Evolutionary conservation across 1,140 invertebrate genomes (phyloP).

Genomic region (Plectus sambesii): DNA sequence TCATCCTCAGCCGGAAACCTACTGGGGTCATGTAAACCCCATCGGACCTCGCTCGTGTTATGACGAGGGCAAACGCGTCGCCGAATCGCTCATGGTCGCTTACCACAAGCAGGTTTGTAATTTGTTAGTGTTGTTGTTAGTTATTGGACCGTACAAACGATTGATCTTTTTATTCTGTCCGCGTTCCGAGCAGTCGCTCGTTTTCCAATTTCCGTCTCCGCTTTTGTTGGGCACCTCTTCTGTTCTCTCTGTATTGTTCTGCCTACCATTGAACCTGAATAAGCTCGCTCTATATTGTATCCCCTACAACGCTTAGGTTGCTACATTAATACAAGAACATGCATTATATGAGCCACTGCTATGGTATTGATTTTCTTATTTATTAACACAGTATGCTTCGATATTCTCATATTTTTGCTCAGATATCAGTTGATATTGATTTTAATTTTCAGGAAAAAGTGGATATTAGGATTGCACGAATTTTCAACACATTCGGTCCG

Average conservation of each 20-base stretch:
- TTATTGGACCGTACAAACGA: background rate
- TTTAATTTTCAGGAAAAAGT: conserved; percentile 68
- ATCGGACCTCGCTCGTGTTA: conserved; percentile 91
- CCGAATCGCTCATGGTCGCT: conserved; percentile 89
- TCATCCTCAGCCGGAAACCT: conserved; percentile 84
- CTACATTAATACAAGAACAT: too few species aligned
- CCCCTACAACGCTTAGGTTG: too few species aligned
- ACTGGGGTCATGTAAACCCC: conserved; percentile 98
- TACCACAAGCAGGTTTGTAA: conserved; percentile 70
- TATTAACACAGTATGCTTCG: background rate
- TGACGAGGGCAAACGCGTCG: conserved; percentile 94
- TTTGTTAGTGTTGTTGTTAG: background rate
- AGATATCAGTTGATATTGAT: conserved; percentile 5
- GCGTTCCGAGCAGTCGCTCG: too few species aligned
- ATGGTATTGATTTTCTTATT: background rate
- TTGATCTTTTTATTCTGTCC: conserved; percentile 10
- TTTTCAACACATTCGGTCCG: conserved; percentile 99
- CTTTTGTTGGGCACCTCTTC: too few species aligned
- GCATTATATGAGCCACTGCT: too few species aligned
- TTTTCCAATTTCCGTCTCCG: too few species aligned
- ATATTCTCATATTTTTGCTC: background rate
- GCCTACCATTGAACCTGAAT: too few species aligned
- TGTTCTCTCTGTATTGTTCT: too few species aligned
- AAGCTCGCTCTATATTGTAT: too few species aligned
- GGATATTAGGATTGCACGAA: conserved; percentile 82